These are phyloP conservation scores for Suricata suricatta DNA, from an alignment of 2,113 vertebrate species.

Conservation along the genomic window DNA sequence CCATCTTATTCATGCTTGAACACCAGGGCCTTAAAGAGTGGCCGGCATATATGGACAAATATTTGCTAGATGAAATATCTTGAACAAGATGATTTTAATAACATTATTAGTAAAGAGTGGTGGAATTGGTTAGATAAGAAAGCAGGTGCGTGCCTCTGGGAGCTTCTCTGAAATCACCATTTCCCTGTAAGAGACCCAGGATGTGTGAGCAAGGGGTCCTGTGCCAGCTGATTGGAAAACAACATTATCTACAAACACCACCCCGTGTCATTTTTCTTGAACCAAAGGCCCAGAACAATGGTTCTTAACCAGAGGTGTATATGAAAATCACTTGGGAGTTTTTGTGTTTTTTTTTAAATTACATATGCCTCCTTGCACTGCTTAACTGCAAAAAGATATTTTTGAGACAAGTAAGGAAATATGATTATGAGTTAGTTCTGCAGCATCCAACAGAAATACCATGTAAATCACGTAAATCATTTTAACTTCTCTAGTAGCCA, in stretches of 20 bases:
- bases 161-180: neutral
- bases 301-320: neutral
- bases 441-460: neutral
- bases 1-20: neutral
- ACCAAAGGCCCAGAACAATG: neutral
- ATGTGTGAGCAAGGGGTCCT: neutral
- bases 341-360: neutral
- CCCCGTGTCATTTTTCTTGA: neutral
- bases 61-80: neutral
- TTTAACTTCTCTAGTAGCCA: neutral
- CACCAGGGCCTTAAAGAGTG: neutral
- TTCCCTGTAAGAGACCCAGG: neutral
- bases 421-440: neutral
- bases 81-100: neutral
- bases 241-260: neutral
- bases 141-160: neutral
- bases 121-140: neutral
- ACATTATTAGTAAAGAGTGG: neutral
- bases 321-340: neutral
- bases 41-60: neutral
- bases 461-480: neutral
- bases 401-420: neutral
- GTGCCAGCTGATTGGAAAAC: neutral
- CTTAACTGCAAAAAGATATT: neutral
- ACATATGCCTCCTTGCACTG: neutral